These are phyloP conservation scores for Drosophila prolongata DNA, from an alignment of 2,888 invertebrate species.

Conservation along the genomic window DNA sequence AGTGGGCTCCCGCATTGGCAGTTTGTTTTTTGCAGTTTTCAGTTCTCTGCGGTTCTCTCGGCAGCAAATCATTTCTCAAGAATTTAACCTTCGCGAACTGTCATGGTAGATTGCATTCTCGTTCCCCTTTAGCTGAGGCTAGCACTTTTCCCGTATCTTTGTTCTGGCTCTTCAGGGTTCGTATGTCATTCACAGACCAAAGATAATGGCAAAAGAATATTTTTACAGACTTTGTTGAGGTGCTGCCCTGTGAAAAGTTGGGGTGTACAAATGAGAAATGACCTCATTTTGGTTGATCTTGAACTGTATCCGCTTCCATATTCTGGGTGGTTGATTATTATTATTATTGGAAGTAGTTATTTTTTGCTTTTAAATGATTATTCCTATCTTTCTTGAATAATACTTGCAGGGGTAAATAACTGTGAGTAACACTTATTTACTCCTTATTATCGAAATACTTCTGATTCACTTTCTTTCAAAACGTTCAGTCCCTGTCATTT, in stretches of 20 bases:
- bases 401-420: too few species aligned
- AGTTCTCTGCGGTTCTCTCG: slow-evolving; percentile 8
- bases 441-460: too few species aligned
- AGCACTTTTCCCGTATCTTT: slow-evolving; percentile 51
- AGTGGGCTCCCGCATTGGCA: slow-evolving; percentile 39
- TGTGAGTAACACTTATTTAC: too few species aligned
- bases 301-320: background rate
- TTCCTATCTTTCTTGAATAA: too few species aligned
- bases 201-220: slow-evolving; percentile 43
- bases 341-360: background rate
- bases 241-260: background rate
- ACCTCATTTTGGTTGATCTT: slow-evolving; percentile 19
- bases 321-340: background rate
- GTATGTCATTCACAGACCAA: slow-evolving; percentile 54
- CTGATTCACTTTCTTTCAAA: too few species aligned
- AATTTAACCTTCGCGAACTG: slow-evolving; percentile 77
- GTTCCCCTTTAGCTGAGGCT: slow-evolving; percentile 47
- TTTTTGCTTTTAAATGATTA: background rate
- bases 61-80: slow-evolving; percentile 64
- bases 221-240: slow-evolving; percentile 16
- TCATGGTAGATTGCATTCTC: slow-evolving; percentile 70
- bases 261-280: slow-evolving; percentile 7
- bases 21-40: slow-evolving; percentile 10
- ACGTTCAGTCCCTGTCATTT: too few species aligned
- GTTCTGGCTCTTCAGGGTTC: slow-evolving; percentile 48